Evolutionary conservation across 2,797 vertebrate species (phyloP), one percentile per base, ranked within the genome.

Genomic region (Adelosebastes latens): DNA sequence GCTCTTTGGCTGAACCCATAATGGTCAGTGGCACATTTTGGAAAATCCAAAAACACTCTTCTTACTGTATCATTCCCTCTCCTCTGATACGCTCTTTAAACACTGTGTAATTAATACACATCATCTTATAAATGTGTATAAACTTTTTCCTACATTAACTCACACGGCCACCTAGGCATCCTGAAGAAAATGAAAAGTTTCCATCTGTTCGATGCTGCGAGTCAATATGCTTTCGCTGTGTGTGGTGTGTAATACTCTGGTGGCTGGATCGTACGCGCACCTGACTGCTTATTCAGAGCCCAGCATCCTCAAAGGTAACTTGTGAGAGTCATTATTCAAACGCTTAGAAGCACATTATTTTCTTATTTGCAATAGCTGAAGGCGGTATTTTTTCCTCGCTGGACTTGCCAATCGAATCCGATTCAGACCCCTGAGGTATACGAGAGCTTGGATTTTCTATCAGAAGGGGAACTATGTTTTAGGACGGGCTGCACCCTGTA

Each of bases 31-130:
- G 10, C 42, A 49, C 61, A 69, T 46, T 60, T 34, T 10, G 56
- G 5, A 5, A 18, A 59, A 25, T 13, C 2, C n/a, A 29, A 49
- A 42, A 63, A 20, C 24, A 42, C n/a, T 58, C 16, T 32, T 14
- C 60, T 62, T 73, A 80, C 46, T 39, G 22, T 42, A 73, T 55
- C 32, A 22, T 6, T 42, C 65, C 46, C 11, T 39, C 34, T 71
- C 29, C 66, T 39, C 59, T 22, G 67, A 32, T 13, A 18, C 32
- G 8, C 18, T 53, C 32, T 20, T 68, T 9, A n/a, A 22, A 67
- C 31, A 53, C n/a, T 29, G 7, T 46, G 2, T 39, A 32, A 24
- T 95, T 93, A 95, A 94, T 92, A 93, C 80, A 88, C 88, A 94
- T 94, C 34, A 67, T 62, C 7, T 24, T 39, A 11, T 65, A 55